phyloP scores from a whole-genome alignment of 2,888 invertebrate genomes.

The Drosophila eohydei region DNA sequence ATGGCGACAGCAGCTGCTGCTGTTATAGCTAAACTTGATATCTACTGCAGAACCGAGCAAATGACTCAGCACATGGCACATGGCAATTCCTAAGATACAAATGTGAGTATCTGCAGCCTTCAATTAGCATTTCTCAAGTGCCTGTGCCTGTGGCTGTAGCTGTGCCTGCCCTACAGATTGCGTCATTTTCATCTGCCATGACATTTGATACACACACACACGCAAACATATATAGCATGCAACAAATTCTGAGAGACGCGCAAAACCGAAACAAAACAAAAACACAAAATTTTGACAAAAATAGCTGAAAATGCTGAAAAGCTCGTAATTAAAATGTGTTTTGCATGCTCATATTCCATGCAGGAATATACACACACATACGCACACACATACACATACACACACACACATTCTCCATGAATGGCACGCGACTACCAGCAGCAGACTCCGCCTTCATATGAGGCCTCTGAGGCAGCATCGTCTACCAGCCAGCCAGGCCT shows the following conservation, averaged over 20 bases:
- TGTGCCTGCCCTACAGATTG: conserved; percentile 37
- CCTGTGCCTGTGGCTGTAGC: conserved; percentile 8
- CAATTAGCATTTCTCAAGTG: conserved; percentile 72
- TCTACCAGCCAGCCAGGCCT: not conserved
- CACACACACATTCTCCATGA: conserved; percentile 19
- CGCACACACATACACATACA: conserved; percentile 35
- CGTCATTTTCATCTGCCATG: conserved; percentile 60
- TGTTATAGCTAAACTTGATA: conserved; percentile 35
- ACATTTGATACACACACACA: conserved; percentile 47
- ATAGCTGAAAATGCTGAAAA: conserved; percentile 61
- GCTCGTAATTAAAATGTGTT: conserved; percentile 70
- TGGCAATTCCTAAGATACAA: conserved; percentile 47
- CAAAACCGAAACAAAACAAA: conserved; percentile 4
- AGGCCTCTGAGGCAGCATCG: conserved; percentile 1
- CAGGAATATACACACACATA: conserved; percentile 37
- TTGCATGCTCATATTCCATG: conserved; percentile 67
- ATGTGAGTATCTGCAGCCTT: conserved; percentile 54
- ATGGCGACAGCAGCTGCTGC: not conserved
- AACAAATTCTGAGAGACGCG: conserved; percentile 34
- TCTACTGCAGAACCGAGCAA: conserved; percentile 14
- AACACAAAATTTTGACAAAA: conserved; percentile 57
- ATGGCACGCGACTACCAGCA: conserved; percentile 74
- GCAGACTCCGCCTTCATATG: conserved; percentile 13
- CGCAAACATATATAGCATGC: conserved; percentile 41
- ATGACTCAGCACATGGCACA: conserved; percentile 49